Conservation (phyloP, 2,113 vertebrate species). For the Hydrolagus affinis region DNA sequence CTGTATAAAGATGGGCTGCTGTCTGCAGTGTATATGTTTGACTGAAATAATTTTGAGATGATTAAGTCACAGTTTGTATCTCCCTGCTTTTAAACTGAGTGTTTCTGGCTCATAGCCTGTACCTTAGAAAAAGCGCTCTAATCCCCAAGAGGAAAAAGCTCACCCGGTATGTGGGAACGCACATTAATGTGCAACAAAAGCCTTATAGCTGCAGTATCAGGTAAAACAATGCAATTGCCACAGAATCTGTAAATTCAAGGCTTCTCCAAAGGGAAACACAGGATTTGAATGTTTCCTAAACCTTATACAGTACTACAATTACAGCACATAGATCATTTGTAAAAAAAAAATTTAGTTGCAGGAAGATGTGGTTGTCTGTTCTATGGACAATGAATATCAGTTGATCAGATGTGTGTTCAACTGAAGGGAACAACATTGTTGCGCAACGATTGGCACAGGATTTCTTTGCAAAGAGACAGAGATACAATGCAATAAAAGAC, state of each 20-base stretch:
- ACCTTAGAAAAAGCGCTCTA: not conserved
- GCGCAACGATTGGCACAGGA: not conserved
- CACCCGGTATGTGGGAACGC: not conserved
- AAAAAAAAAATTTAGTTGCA: constrained; percentile 31
- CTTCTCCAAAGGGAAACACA: not conserved
- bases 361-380: not conserved
- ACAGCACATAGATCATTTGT: constrained; percentile 25
- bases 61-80: not conserved
- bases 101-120: not conserved
- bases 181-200: constrained; percentile 19
- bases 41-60: not conserved
- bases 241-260: constrained; percentile 1
- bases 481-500: not conserved
- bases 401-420: constrained; percentile 21
- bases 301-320: not conserved
- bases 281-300: not conserved
- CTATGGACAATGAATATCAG: not conserved
- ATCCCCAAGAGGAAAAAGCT: not conserved
- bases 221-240: constrained; percentile 11
- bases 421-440: not conserved
- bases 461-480: not conserved
- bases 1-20: not conserved
- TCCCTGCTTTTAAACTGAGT: not conserved
- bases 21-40: not conserved
- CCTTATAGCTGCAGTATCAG: not conserved